These are phyloP conservation scores for Cylas formicarius DNA, from an alignment of 1,140 invertebrate genomes.

Conservation along the genomic window DNA sequence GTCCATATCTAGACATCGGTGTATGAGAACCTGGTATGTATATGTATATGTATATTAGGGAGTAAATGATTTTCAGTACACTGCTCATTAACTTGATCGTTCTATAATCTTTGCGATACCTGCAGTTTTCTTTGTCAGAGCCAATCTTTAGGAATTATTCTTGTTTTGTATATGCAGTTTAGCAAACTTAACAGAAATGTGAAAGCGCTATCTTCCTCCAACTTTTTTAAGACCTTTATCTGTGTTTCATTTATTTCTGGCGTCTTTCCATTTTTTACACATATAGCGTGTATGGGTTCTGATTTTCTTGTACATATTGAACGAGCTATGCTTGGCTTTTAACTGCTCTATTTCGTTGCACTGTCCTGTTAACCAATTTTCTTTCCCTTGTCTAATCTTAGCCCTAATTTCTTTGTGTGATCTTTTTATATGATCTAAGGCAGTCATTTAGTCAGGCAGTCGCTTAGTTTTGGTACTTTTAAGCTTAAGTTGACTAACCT, in stretches of 20 bases:
- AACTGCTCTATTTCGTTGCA: slow-evolving; percentile 4
- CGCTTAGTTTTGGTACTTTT: no score
- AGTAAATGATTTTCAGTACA: slow-evolving; percentile 3
- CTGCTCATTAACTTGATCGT: neutral
- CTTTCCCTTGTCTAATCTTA: slow-evolving; percentile 2
- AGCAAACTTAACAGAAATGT: neutral
- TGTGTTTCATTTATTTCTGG: neutral
- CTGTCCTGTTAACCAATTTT: neutral
- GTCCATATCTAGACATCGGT: neutral
- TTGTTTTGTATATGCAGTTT: neutral
- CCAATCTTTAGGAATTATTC: no score
- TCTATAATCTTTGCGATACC: neutral
- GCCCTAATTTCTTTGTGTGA: neutral
- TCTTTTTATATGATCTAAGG: no score
- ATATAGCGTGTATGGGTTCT: slow-evolving; percentile 3
- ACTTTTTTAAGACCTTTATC: neutral
- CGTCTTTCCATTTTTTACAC: neutral
- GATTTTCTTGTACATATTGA: slow-evolving; percentile 5
- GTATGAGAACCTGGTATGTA: neutral
- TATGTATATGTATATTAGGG: neutral
- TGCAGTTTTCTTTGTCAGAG: neutral
- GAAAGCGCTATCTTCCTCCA: neutral
- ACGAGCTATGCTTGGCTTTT: neutral
- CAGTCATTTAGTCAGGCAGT: no score
- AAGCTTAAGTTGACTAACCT: no score